Base-by-base conservation (phyloP, 2,888 invertebrate genomes). In the Phoronis australis region DNA sequence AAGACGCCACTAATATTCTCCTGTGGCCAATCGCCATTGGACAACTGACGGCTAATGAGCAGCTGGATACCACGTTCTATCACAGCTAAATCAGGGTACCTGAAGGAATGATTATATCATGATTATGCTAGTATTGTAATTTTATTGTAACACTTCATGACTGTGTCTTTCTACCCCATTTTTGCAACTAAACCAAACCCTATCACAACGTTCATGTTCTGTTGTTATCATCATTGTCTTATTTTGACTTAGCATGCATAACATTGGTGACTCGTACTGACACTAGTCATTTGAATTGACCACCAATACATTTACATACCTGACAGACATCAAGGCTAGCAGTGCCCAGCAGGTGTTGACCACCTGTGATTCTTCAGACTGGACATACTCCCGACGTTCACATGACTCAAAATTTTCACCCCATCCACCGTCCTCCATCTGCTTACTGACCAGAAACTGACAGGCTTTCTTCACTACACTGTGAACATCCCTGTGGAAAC, bases 361-460 rank as follows among this genome's bases (percentile, higher is more conserved):
- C 12, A 67, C 51, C 54, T 71, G 69, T 22, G 69, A 68, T 9
- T 31, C 49, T 15, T 61, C 56, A 38, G 65, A 59, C 38, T 61
- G 48, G 9, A 69, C 55, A 49, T 71, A 71, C 37, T 52, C 43
- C 45, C 68, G 59, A 40, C 51, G 37, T 46, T 71, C 69, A 55
- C 71, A 72, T 0, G 64, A 60, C 51, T 68, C 69, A 59, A 72
- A 72, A 47, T 68, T 62, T 53, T 71, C 71, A 3, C 71, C 71
- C 71, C 71, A 71, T 5, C 71, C 71, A 4, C 71, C 71, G 43
- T 71, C 69, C 5, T 45, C 42, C 52, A 57, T 60, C 46, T 64
- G 65, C 43, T 65, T 62, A 20, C 37, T 43, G 21, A 65, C 51
- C 48, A 71, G 47, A 53, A 65, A 71, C 9, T 62, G 52, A 51